Base-by-base conservation (phyloP, 2,888 invertebrate species). In the Tiliacea aurago region DNA sequence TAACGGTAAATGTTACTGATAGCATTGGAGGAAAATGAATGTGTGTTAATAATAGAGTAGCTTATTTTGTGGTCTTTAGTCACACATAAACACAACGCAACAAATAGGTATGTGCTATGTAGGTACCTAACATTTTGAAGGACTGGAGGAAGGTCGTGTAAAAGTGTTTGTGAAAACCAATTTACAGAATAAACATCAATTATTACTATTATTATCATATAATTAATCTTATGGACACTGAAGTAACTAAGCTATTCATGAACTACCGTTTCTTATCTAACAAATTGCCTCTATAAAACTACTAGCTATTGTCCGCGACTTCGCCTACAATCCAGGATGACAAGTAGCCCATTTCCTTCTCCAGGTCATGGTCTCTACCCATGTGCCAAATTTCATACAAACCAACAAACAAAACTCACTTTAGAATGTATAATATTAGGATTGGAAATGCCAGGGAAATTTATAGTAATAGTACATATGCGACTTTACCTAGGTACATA, bases 11-110 rank as follows among this genome's bases (percentile, higher is more conserved):
- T 49, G 37, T 63, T 70, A 28, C 59, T 63, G 81, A 73, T 79
- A 79, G 33, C 61, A 28, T 13, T 53, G 9, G 11, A 78, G 82
- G 69, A 77, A 78, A 81, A 76, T 78, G 28, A 81, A 76, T 78
- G 28, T 37, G 13, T 3, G 18, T 23, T 41, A 56, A 53, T 76
- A 56, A 67, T 76, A 53, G 53, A 37, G 37, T 37, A 4, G 33
- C 11, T 45, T 28, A 23, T 56, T 81, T 69, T 69, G 63, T 67
- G 66, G 62, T 51, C n/a, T 56, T 70, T 55, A 68, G 76, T 76
- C 58, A 81, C 33, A 15, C n/a, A 55, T n/a, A 49, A 45, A 6
- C 11, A 73, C 1, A 43, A 45, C n/a, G 41, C 13, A 9, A 64
- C 18, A 53, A 47, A 20, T 59, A 15, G 11, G n/a, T 61, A 55